Conservation (phyloP, 23 tunicate genomes). For the Diplosoma virens region DNA sequence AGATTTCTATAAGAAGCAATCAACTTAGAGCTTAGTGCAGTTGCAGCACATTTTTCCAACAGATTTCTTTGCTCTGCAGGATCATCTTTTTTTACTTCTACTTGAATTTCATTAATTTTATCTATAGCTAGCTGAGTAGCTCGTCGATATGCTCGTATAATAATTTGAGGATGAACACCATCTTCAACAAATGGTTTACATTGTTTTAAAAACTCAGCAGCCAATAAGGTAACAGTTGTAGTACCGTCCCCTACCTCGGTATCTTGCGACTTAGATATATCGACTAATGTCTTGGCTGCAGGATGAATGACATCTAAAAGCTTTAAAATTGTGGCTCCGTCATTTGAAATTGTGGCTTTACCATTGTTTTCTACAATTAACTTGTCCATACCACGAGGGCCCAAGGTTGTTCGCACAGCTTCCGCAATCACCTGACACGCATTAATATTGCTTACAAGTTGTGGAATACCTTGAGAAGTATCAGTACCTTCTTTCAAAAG, state of each 20-base stretch:
- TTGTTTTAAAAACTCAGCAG: constrained; percentile 89
- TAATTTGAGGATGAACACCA: constrained; percentile 96
- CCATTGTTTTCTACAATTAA: constrained; percentile 83
- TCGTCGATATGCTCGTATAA: constrained; percentile 81
- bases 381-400: constrained; percentile 97
- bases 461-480: constrained; percentile 96
- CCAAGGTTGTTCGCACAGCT: constrained; percentile 95
- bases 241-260: constrained; percentile 99
- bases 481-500: constrained; percentile 97
- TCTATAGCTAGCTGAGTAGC: constrained; percentile 90
- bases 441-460: constrained; percentile 92
- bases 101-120: constrained; percentile 84
- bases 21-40: constrained; percentile 89
- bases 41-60: constrained; percentile 88
- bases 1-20: constrained; percentile 90
- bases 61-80: constrained; percentile 67
- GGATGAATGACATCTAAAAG: constrained; percentile 95
- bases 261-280: constrained; percentile 98
- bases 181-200: constrained; percentile 90
- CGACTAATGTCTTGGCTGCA: constrained; percentile 95
- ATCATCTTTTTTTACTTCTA: constrained; percentile 70
- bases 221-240: constrained; percentile 90
- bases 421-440: constrained; percentile 97
- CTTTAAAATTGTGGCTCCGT: constrained; percentile 96
- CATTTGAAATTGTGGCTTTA: constrained; percentile 95